Evolutionary conservation across 2,888 invertebrate genomes (phyloP).

Genomic region (Hyles lineata): DNA sequence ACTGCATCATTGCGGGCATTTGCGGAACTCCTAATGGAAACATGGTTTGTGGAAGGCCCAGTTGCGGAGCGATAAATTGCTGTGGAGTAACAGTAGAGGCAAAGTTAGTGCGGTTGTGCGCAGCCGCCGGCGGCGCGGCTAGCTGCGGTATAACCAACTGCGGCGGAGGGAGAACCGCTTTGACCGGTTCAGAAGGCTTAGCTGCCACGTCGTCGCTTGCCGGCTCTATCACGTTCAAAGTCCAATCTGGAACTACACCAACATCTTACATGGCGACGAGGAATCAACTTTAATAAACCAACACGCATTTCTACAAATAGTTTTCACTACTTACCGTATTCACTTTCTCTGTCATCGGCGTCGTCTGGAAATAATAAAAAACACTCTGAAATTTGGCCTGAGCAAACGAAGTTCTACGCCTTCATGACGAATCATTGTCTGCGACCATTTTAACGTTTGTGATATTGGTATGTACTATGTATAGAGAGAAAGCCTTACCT

Average conservation of each 20-base stretch:
- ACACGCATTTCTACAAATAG: not conserved
- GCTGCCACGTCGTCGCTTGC: conserved; percentile 31
- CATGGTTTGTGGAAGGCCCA: conserved; percentile 36
- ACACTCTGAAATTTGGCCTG: not conserved
- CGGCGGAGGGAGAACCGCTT: conserved; percentile 14
- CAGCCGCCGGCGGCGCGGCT: not conserved
- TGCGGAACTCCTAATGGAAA: conserved; percentile 39
- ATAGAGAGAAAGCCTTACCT: conserved; percentile 38
- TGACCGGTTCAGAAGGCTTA: not conserved
- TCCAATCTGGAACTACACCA: conserved; percentile 65
- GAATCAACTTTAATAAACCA: not conserved
- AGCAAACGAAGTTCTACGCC: not conserved
- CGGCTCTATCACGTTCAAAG: conserved; percentile 46
- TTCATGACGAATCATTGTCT: not conserved
- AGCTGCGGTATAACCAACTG: conserved; percentile 10
- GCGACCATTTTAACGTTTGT: too few species aligned
- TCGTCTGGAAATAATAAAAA: conserved; percentile 19
- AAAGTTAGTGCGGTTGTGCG: not conserved
- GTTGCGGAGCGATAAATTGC: conserved; percentile 16
- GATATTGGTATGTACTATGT: not conserved
- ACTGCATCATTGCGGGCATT: conserved; percentile 35
- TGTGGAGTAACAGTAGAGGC: conserved; percentile 4
- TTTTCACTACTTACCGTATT: conserved; percentile 5
- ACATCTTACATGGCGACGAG: conserved; percentile 16
- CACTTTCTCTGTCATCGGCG: not conserved